Conservation (phyloP, 2,888 invertebrate species). For the Acanthacorydalis orientalis region DNA sequence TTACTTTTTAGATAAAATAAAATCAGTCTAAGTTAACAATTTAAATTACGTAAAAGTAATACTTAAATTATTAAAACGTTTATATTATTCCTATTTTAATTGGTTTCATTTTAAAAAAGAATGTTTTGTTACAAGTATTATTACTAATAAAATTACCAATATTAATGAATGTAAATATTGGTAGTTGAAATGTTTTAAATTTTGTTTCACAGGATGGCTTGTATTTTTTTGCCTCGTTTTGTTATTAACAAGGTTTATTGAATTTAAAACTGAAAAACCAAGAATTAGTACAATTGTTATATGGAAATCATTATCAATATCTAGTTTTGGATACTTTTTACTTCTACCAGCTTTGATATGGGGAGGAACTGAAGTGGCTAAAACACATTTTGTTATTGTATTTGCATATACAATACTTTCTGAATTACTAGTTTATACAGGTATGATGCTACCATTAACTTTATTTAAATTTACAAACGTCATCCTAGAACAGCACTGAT, state of each 20-base stretch:
- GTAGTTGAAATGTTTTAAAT: not conserved
- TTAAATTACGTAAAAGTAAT: too few species aligned
- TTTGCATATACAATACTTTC: slow-evolving; percentile 45
- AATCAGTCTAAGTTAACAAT: too few species aligned
- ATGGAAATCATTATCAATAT: slow-evolving; percentile 40
- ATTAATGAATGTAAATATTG: slow-evolving; percentile 15
- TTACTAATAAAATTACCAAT: too few species aligned
- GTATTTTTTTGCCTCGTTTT: not conserved
- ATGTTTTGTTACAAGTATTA: too few species aligned
- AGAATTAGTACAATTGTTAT: slow-evolving; percentile 15
- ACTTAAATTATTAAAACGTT: too few species aligned
- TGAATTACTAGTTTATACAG: slow-evolving; percentile 44
- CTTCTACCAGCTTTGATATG: slow-evolving; percentile 46
- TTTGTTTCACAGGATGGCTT: not conserved
- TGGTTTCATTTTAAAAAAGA: too few species aligned
- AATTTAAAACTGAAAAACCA: too few species aligned
- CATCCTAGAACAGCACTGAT: too few species aligned
- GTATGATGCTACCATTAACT: slow-evolving; percentile 23
- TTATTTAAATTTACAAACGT: too few species aligned
- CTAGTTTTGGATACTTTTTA: slow-evolving; percentile 39
- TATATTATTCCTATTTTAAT: too few species aligned
- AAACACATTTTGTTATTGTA: slow-evolving; percentile 39
- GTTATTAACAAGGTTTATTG: too few species aligned
- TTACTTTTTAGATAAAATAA: too few species aligned
- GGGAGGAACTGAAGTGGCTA: slow-evolving; percentile 26